Percentiles rank a stretch among this genome's conserved stretches.
Conservation (phyloP, 2,888 invertebrate genomes). For the Lacanobia wlatinum region DNA sequence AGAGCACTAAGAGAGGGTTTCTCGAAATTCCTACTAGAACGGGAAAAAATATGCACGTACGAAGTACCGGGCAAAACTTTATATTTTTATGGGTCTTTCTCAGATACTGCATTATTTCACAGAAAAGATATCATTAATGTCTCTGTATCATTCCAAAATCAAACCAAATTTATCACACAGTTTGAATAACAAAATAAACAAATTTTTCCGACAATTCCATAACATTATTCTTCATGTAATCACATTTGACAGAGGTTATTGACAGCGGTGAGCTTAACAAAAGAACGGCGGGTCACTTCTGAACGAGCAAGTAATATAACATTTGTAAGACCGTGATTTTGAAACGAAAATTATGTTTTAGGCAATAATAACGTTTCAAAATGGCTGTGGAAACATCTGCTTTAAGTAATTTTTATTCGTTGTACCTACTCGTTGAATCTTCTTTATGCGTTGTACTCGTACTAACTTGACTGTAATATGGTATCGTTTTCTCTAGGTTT, state of each 20-base stretch:
- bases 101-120: no score
- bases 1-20: no score
- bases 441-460: background rate
- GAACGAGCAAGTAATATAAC: constrained; percentile 7
- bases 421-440: no score
- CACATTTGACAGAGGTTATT: constrained; percentile 36
- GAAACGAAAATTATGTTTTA: constrained; percentile 12
- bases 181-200: constrained; percentile 5
- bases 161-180: background rate
- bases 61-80: no score
- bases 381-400: constrained; percentile 1
- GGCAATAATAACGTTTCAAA: background rate
- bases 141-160: background rate
- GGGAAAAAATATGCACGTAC: no score
- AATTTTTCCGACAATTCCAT: constrained; percentile 2
- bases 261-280: constrained; percentile 28
- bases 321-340: constrained; percentile 14
- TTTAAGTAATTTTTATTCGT: background rate
- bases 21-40: no score
- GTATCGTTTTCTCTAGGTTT: background rate
- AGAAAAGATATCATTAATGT: background rate
- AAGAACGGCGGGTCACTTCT: constrained; percentile 21
- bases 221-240: constrained; percentile 3
- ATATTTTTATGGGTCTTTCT: no score
- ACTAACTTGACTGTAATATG: background rate